Percentiles rank a stretch among this genome's conserved stretches.
Evolutionary conservation across 2,888 invertebrate genomes (phyloP).

Genomic region (Congeria kusceri): DNA sequence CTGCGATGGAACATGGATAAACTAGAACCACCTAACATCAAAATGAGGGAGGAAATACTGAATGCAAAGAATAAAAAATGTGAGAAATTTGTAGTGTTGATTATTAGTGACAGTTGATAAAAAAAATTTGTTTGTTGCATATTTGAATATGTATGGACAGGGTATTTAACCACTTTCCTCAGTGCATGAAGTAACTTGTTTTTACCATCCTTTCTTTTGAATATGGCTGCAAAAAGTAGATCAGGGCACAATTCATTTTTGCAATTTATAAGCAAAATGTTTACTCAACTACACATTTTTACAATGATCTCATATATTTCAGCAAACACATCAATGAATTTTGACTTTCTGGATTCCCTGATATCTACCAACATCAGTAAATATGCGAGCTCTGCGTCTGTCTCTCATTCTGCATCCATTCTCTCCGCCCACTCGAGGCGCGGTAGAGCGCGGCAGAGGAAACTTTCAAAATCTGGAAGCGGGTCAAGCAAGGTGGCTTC

Average conservation of each 20-base stretch:
- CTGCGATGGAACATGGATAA: constrained; percentile 80
- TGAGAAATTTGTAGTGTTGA: constrained; percentile 46
- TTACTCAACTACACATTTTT: not conserved
- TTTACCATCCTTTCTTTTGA: not conserved
- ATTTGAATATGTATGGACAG: too few relatives aligned
- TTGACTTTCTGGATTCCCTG: constrained; percentile 79
- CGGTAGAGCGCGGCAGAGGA: constrained; percentile 42
- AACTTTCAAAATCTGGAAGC: constrained; percentile 33
- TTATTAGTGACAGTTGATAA: too few relatives aligned
- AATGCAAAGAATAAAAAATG: constrained; percentile 77
- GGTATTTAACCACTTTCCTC: too few relatives aligned
- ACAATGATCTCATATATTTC: constrained; percentile 27
- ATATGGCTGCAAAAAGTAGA: not conserved
- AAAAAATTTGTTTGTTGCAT: too few relatives aligned
- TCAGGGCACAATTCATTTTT: not conserved
- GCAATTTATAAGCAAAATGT: not conserved
- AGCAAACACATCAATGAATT: constrained; percentile 72
- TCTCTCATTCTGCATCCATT: constrained; percentile 77
- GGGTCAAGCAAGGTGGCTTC: constrained; percentile 47
- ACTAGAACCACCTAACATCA: constrained; percentile 82
- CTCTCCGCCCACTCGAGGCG: constrained; percentile 67
- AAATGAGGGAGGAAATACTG: constrained; percentile 80
- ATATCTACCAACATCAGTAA: constrained; percentile 73
- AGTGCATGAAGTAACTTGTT: not conserved
- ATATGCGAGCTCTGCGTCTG: constrained; percentile 71